These are phyloP conservation scores for Acleris cristana DNA, from an alignment of 2,888 invertebrate genomes.

Conservation along the genomic window DNA sequence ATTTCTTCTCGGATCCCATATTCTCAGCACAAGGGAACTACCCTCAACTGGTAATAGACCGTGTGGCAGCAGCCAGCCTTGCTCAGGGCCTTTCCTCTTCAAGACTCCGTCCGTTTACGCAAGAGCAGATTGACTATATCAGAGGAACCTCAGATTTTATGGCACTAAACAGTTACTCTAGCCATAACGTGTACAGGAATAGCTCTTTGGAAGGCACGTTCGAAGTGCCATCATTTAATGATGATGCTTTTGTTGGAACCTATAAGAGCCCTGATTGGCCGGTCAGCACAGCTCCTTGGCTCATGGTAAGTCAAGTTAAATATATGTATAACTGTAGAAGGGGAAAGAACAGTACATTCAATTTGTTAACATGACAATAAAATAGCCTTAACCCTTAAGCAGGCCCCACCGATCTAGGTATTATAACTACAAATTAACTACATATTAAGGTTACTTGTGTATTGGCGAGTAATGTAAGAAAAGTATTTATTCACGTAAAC, in stretches of 20 bases:
- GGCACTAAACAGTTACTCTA: slow-evolving; percentile 35
- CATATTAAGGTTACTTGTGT: no score
- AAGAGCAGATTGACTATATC: slow-evolving; percentile 34
- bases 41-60: slow-evolving; percentile 29
- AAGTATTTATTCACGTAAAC: no score
- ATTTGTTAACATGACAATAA: no score
- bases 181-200: slow-evolving; percentile 32
- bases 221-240: slow-evolving; percentile 20
- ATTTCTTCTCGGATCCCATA: slow-evolving; percentile 29
- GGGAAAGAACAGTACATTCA: no score
- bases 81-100: slow-evolving; percentile 33
- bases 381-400: no score
- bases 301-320: slow-evolving; percentile 14
- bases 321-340: not conserved
- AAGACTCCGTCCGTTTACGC: slow-evolving; percentile 30
- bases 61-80: slow-evolving; percentile 27
- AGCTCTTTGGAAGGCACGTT: slow-evolving; percentile 22
- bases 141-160: slow-evolving; percentile 36
- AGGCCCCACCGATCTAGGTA: no score
- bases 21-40: slow-evolving; percentile 37
- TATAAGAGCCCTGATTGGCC: slow-evolving; percentile 19
- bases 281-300: slow-evolving; percentile 1
- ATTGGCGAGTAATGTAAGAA: no score
- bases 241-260: slow-evolving; percentile 6
- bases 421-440: no score